Evolutionary conservation across 1,140 invertebrate genomes (phyloP).

Genomic region (Pseudomyrmex cubaensis): DNA sequence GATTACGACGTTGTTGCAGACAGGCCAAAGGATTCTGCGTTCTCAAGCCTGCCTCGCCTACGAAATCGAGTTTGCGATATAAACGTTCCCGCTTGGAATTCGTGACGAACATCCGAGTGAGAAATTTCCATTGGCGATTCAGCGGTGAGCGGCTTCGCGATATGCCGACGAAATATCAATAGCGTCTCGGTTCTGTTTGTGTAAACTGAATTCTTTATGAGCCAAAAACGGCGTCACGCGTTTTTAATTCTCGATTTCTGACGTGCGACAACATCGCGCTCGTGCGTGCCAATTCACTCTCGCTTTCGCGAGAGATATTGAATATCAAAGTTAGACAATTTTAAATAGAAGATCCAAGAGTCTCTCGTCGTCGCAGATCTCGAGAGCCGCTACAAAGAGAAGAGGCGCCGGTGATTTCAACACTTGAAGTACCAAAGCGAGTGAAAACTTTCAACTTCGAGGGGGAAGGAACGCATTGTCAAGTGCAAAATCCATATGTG

Average conservation of each 20-base stretch:
- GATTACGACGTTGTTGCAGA: background rate
- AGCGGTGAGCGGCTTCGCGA: slow-evolving; percentile 41
- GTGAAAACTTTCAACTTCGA: no score
- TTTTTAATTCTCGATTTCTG: background rate
- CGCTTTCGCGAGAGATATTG: no score
- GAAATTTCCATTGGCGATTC: slow-evolving; percentile 66
- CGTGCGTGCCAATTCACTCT: background rate
- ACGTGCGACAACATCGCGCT: background rate
- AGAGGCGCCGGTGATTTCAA: no score
- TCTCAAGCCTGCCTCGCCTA: slow-evolving; percentile 63
- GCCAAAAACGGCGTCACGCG: background rate
- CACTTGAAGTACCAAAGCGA: no score
- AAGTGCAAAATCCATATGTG: no score
- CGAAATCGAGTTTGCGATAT: slow-evolving; percentile 66
- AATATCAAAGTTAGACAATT: no score
- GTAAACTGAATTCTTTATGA: slow-evolving; percentile 39
- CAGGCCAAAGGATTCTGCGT: slow-evolving; percentile 35
- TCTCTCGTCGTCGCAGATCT: no score
- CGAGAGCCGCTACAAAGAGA: no score
- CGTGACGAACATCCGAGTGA: slow-evolving; percentile 63
- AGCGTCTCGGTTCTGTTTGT: slow-evolving; percentile 16
- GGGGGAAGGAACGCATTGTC: no score
- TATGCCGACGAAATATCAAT: slow-evolving; percentile 69
- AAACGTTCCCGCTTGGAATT: slow-evolving; percentile 57
- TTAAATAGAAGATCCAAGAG: no score